Conservation (phyloP, 2,888 invertebrate genomes). For the Escarpia spicata region DNA sequence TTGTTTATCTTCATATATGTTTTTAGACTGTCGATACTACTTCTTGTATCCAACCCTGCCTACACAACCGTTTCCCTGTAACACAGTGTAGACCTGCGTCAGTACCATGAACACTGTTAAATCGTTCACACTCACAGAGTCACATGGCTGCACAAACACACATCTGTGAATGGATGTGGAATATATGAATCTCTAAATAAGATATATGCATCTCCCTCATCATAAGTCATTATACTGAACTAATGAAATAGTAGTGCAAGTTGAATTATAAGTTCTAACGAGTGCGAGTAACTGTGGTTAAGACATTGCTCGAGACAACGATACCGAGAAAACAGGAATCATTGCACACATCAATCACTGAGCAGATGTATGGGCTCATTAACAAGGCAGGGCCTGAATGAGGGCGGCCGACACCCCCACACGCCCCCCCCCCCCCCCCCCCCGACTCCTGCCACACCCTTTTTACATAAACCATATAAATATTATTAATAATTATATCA, state of each 20-base stretch:
- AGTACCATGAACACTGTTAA: neutral
- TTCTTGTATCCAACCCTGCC: neutral
- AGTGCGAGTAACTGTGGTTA: neutral
- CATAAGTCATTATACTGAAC: neutral
- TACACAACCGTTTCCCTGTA: neutral
- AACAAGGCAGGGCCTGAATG: neutral
- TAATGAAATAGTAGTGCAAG: neutral
- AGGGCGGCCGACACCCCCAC: neutral
- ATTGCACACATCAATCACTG: neutral
- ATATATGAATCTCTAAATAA: neutral
- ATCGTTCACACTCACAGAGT: too few species aligned
- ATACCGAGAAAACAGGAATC: neutral
- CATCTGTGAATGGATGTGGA: neutral
- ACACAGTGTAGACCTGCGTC: neutral
- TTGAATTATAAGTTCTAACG: neutral
- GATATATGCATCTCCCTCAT: neutral
- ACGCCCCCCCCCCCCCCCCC: too few species aligned
- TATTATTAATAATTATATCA: too few species aligned
- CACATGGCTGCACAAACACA: neutral
- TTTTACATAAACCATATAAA: too few species aligned
- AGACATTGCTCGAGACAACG: neutral
- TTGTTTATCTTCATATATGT: neutral
- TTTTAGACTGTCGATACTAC: neutral
- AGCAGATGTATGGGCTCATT: neutral
- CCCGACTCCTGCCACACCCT: too few species aligned